Evolutionary conservation across 2,113 vertebrate species (phyloP).

Genomic region (Phalacrocorax pelagicus): DNA sequence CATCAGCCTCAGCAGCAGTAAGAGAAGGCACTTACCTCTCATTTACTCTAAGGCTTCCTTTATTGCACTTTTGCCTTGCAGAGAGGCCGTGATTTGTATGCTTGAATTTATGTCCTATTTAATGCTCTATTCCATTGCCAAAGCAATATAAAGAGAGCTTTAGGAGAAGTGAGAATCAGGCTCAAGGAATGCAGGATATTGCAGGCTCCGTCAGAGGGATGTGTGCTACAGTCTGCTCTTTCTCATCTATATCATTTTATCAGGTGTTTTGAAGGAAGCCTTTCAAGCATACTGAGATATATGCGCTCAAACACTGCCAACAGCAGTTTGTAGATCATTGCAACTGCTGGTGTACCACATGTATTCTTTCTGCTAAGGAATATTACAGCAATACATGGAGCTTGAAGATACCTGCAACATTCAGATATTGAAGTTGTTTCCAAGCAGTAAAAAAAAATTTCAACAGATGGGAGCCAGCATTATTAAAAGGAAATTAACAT

Average conservation of each 20-base stretch:
- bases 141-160: neutral
- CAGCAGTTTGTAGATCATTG: neutral
- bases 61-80: constrained; percentile 15
- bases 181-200: constrained; percentile 48
- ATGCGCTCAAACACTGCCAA: neutral
- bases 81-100: neutral
- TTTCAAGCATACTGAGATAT: neutral
- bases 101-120: neutral
- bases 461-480: neutral
- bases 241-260: neutral
- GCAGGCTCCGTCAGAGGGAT: neutral
- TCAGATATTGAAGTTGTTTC: neutral
- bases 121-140: neutral
- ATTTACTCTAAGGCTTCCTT: neutral
- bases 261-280: neutral
- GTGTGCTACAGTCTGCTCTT: neutral
- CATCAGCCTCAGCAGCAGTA: constrained; percentile 11
- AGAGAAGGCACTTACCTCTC: constrained; percentile 26
- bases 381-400: neutral
- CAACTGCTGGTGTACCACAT: neutral
- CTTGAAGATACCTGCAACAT: neutral
- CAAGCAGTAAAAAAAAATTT: neutral
- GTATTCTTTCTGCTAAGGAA: neutral
- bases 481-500: neutral
- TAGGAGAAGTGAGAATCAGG: constrained; percentile 4